These are phyloP conservation scores for Eupithecia tripunctaria DNA, from an alignment of 2,888 invertebrate genomes.

Conservation along the genomic window DNA sequence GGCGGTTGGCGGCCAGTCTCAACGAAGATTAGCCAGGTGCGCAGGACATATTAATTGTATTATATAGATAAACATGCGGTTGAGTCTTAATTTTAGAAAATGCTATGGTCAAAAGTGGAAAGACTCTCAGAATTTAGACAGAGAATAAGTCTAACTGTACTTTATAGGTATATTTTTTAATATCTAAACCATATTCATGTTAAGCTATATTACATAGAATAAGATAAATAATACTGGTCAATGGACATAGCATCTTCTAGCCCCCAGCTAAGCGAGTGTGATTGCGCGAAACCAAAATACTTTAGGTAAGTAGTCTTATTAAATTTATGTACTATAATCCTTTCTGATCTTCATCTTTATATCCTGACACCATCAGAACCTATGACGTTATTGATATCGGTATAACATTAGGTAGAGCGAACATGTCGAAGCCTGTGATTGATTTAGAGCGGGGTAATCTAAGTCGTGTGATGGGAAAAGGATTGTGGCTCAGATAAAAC, in stretches of 20 bases:
- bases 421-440: conserved; percentile 33
- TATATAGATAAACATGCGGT: not conserved
- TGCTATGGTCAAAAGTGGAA: too few species aligned
- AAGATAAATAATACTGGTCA: not conserved
- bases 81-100: not conserved
- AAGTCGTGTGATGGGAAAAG: conserved; percentile 31
- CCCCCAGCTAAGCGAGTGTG: not conserved
- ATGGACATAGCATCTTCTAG: not conserved
- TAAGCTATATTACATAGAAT: not conserved
- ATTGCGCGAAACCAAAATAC: not conserved
- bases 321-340: not conserved
- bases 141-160: not conserved
- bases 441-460: conserved; percentile 24
- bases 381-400: conserved; percentile 7
- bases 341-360: too few species aligned
- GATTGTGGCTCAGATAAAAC: conserved; percentile 20
- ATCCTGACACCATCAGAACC: not conserved
- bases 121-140: not conserved
- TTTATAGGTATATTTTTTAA: not conserved
- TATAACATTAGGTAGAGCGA: conserved; percentile 14
- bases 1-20: too few species aligned
- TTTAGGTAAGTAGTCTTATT: not conserved
- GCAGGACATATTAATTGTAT: too few species aligned
- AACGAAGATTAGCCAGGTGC: too few species aligned
- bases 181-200: not conserved